phyloP scores from a whole-genome alignment of 2,113 vertebrate species.

The Sciurus niger region DNA sequence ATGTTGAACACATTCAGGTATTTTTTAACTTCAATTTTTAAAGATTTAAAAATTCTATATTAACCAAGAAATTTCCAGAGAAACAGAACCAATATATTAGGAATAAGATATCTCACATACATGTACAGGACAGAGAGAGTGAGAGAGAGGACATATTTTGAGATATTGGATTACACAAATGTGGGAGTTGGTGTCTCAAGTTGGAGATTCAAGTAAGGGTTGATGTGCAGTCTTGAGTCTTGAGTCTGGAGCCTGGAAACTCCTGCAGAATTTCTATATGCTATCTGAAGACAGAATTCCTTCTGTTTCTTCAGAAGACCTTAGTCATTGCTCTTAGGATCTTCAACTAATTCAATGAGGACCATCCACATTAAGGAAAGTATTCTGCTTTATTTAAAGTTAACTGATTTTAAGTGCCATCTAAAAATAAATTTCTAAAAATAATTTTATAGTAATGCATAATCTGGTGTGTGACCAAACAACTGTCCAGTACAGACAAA shows the following conservation, averaged over 20 bases:
- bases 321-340: background rate
- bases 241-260: background rate
- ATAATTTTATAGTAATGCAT: background rate
- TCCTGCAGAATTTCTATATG: background rate
- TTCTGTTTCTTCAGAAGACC: background rate
- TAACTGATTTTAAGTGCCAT: background rate
- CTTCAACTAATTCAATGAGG: background rate
- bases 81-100: background rate
- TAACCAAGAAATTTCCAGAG: background rate
- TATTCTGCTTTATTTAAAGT: conserved; percentile 2
- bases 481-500: background rate
- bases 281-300: background rate
- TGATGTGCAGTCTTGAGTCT: background rate
- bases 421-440: background rate
- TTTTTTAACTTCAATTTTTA: background rate
- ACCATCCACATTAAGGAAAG: background rate
- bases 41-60: background rate
- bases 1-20: background rate
- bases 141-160: background rate
- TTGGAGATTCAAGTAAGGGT: background rate
- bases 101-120: background rate
- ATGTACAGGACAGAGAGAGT: background rate
- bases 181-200: background rate
- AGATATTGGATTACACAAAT: background rate
- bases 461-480: background rate